Evolutionary conservation across 2,797 vertebrate genomes (phyloP).

Genomic region (Urophycis tenuis): DNA sequence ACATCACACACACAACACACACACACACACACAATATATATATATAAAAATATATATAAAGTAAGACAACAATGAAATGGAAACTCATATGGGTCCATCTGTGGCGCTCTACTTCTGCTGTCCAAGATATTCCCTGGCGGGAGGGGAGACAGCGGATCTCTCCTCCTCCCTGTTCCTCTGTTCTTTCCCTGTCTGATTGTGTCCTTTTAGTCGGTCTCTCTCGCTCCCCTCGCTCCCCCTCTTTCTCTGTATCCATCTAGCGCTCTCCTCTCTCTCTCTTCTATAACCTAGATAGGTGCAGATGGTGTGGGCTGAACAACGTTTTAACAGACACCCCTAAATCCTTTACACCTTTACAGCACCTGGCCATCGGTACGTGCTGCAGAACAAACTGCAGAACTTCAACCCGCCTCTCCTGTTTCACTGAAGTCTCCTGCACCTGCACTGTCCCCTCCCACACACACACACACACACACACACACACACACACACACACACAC

Average conservation of each 20-base stretch:
- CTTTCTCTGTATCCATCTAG: neutral
- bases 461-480: no score
- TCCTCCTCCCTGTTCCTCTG: neutral
- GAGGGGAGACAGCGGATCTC: neutral
- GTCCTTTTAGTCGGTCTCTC: neutral
- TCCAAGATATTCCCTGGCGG: neutral
- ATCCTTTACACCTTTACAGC: neutral
- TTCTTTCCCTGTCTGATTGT: neutral
- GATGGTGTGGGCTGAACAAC: neutral
- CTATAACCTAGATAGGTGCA: neutral
- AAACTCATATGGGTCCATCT: neutral
- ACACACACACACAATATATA: neutral
- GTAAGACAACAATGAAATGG: neutral
- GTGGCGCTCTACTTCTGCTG: slow-evolving; percentile 1
- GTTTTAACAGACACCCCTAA: neutral
- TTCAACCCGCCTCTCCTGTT: neutral
- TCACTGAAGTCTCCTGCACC: neutral
- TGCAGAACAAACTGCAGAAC: no score
- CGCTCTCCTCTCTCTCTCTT: neutral
- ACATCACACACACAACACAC: slow-evolving; percentile 3
- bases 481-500: no score
- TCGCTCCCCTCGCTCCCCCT: neutral
- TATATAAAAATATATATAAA: neutral
- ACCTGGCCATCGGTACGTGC: no score
- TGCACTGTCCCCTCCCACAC: no score